Evolutionary conservation across 2,888 invertebrate genomes (phyloP), one percentile per base, ranked within the genome.

Genomic region (Melanargia galathea): DNA sequence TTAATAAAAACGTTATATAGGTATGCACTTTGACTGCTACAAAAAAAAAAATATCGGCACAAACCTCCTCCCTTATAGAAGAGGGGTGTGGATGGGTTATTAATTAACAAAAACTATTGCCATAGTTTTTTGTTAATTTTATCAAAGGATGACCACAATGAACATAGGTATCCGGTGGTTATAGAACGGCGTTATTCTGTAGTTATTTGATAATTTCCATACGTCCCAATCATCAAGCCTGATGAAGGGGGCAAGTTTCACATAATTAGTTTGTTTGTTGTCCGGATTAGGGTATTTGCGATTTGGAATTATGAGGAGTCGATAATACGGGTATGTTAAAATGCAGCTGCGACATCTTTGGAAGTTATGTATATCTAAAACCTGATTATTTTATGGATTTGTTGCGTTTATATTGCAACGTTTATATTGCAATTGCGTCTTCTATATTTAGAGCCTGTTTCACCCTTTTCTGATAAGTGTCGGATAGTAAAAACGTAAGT

Each of bases 191-290:
- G 45, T 46, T 11, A n/a, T 46, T 33, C 46, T 43, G 46, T 62
- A 35, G 55, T 62, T n/a, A n/a, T n/a, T 18, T 6, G 45, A n/a
- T 1, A 16, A 22, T 33, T 22, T 20, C 52, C 72, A 78, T 81
- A 81, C 80, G 82, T 81, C 79, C 80, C 55, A 62, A 57, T 64
- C 78, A 81, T 80, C 75, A 79, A 79, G 78, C 79, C 73, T 75
- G 79, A 76, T 75, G 80, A 79, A 73, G 75, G 75, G 75, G 73
- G 71, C 66, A 74, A 76, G 79, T 80, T 82, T 77, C 77, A 78
- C 79, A 82, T 86, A 86, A 86, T 86, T 86, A 86, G 85, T 81
- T 82, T 80, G 81, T 82, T 78, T 78, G 82, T 80, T 80, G 85
- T 85, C 83, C 78, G 70, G 76, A 79, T 79, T 77, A 69, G 63